phyloP scores from a whole-genome alignment of 2,888 invertebrate species.

The Coremacera marginata region DNA sequence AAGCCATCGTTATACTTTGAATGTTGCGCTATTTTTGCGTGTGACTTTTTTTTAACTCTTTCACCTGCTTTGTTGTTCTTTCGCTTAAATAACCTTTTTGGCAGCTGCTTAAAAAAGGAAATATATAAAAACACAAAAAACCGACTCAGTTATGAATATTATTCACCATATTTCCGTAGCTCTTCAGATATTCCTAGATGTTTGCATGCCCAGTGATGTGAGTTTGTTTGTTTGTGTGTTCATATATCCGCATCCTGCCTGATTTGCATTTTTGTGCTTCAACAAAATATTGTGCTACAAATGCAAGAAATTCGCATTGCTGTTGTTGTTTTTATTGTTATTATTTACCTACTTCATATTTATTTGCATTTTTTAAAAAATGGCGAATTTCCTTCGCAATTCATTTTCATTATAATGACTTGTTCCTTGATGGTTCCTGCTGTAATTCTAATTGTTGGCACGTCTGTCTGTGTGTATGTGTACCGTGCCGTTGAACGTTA shows the following conservation, averaged over 20 bases:
- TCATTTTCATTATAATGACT: constrained; percentile 5
- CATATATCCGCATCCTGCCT: background rate
- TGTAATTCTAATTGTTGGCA: background rate
- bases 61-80: constrained; percentile 3
- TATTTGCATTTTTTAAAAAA: background rate
- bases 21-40: background rate
- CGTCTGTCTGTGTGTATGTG: background rate
- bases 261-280: background rate
- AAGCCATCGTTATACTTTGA: background rate
- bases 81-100: constrained; percentile 12
- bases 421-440: background rate
- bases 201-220: background rate
- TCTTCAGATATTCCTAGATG: too few relatives aligned
- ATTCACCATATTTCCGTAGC: too few relatives aligned
- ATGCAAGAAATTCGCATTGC: background rate
- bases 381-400: background rate
- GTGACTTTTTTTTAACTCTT: background rate
- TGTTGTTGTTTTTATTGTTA: background rate
- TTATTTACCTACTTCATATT: background rate
- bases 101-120: background rate
- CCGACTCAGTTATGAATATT: background rate
- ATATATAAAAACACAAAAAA: background rate
- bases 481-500: background rate
- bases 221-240: background rate
- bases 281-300: background rate